phyloP scores from a whole-genome alignment of 2,888 invertebrate genomes.

The Dryobotodes eremita region DNA sequence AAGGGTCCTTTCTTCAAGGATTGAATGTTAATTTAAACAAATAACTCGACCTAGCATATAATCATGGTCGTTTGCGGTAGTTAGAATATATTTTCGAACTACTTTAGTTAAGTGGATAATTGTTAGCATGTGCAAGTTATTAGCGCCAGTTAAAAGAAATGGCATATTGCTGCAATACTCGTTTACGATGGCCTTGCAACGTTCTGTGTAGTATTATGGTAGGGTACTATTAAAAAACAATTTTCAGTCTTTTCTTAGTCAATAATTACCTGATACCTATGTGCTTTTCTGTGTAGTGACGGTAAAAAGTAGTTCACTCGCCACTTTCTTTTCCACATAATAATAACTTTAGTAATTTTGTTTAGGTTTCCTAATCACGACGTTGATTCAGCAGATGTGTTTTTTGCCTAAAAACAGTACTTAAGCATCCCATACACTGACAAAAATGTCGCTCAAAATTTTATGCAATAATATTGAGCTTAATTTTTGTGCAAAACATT shows the following conservation, averaged over 20 bases:
- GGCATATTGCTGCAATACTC: not conserved
- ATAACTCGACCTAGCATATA: slow-evolving; percentile 20
- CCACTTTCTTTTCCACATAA: no score
- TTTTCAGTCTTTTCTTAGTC: slow-evolving; percentile 9
- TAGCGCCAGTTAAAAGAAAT: slow-evolving; percentile 23
- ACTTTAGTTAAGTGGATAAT: slow-evolving; percentile 32
- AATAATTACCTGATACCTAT: not conserved
- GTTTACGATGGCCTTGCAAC: slow-evolving; percentile 7
- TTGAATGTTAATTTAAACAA: slow-evolving; percentile 33
- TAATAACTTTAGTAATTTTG: not conserved
- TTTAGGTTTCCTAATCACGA: not conserved
- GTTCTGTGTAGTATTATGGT: not conserved
- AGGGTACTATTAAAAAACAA: slow-evolving; percentile 1
- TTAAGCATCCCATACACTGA: no score
- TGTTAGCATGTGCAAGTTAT: slow-evolving; percentile 26
- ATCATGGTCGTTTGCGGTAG: slow-evolving; percentile 2
- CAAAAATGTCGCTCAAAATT: no score
- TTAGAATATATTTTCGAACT: slow-evolving; percentile 3
- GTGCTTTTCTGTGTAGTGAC: no score
- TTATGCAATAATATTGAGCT: no score
- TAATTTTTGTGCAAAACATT: no score
- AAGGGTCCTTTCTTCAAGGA: slow-evolving; percentile 25
- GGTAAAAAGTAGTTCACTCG: not conserved
- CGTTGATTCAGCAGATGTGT: not conserved
- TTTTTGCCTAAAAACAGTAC: not conserved